These are phyloP conservation scores for Ibidorhyncha struthersii DNA, from an alignment of 2,113 vertebrate species.

Conservation along the genomic window DNA sequence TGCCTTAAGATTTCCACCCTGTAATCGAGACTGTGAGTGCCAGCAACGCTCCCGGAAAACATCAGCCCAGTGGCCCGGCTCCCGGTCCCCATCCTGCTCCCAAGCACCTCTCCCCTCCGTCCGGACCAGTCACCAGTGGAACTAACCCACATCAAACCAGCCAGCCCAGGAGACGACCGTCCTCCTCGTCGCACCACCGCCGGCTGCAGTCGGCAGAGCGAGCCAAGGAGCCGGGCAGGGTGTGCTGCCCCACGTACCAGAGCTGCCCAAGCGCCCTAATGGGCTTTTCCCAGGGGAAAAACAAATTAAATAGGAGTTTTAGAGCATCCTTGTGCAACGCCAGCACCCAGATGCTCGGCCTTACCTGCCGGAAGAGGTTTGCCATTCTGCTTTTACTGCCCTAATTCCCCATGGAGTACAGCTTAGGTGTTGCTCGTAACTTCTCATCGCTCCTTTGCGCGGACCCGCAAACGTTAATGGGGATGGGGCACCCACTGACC, in stretches of 20 bases:
- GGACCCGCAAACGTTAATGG: fast-evolving
- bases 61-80: background rate
- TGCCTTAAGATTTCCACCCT: background rate
- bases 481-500: background rate
- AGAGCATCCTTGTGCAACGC: background rate
- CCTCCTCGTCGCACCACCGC: background rate
- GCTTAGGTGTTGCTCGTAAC: background rate
- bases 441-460: background rate
- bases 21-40: background rate
- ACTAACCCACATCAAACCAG: background rate
- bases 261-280: background rate
- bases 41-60: background rate
- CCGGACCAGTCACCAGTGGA: background rate
- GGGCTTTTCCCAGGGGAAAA: background rate
- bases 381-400: background rate
- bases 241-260: background rate
- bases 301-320: background rate
- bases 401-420: fast-evolving
- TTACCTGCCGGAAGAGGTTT: background rate
- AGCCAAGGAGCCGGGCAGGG: background rate
- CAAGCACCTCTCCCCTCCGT: background rate
- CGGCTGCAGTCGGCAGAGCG: background rate
- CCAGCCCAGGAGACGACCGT: background rate
- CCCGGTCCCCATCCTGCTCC: background rate
- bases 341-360: fast-evolving